Base-by-base conservation (phyloP, 2,888 invertebrate species). In the Drosophila vallismaia region DNA sequence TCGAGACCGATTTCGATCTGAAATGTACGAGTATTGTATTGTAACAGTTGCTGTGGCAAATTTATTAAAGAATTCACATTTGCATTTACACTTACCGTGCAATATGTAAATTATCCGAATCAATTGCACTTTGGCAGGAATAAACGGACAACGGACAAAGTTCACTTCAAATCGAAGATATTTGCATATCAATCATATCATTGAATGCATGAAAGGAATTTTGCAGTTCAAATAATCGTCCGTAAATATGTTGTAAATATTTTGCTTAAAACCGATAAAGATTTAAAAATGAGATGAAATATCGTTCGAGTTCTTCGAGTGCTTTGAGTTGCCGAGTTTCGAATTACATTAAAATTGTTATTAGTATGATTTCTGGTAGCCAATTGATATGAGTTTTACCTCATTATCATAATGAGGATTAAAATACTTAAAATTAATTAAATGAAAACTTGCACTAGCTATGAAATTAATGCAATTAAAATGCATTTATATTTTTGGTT, bases 11-110 rank as follows among this genome's bases (percentile, higher is more conserved):
- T 48, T 66, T 40, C 19, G 54, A 54, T 66, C 54, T 42, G 24
- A 28, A 64, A 51, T 44, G 40, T 14, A 12, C 8, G n/a, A n/a
- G n/a, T n/a, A n/a, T n/a, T n/a, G n/a, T n/a, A n/a, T n/a, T n/a
- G n/a, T 4, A 14, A 19, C 19, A 19, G 36, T 36, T 26, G 40
- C 24, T 29, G 24, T 26, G 31, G 40, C 10, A 9, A 12, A 24
- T 19, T 28, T 19, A 31, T n/a, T 40, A 33, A 62, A 49, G 60
- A 60, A 62, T 51, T 29, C 24, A 7, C 31, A 44, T 42, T 58
- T 26, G 12, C 53, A 42, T 33, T 44, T 44, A 4, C 33, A 31
- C 48, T 49, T 9, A 42, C 9, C 28, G 1, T 26, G 33, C 36
- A 38, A 46, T n/a, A 36, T 36, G 36, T 12, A 36, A 36, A 36